These are phyloP conservation scores for Tetrao urogallus DNA, from an alignment of 2,113 vertebrate species.

Conservation along the genomic window DNA sequence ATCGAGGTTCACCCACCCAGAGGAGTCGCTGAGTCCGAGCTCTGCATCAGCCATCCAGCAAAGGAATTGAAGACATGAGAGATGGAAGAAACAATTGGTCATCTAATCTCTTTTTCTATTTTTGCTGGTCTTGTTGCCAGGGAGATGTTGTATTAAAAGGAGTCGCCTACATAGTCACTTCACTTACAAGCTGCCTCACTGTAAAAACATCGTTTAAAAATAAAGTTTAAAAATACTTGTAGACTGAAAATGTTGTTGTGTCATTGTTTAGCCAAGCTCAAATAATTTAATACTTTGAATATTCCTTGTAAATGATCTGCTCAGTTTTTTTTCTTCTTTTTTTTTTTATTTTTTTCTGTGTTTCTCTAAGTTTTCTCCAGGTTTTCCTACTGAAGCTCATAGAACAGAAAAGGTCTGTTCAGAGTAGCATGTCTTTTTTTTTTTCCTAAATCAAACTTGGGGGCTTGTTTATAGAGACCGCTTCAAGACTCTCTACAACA, in stretches of 20 bases:
- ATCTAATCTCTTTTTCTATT: conserved; percentile 60
- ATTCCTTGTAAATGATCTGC: background rate
- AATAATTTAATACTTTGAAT: conserved; percentile 40
- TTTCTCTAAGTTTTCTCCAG: conserved; percentile 1
- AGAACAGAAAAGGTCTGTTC: background rate
- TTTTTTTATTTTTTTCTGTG: background rate
- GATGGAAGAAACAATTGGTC: conserved; percentile 46
- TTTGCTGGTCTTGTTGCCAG: conserved; percentile 34
- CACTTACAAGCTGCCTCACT: background rate
- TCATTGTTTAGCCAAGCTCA: conserved; percentile 44
- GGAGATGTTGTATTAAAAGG: conserved; percentile 56
- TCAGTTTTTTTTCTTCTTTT: background rate
- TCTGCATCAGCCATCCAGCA: conserved; percentile 44
- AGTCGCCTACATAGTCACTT: conserved; percentile 21
- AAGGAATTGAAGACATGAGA: conserved; percentile 37
- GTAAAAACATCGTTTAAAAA: conserved; percentile 60
- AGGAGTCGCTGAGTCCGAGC: conserved; percentile 35
- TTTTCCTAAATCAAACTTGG: background rate
- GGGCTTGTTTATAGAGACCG: background rate
- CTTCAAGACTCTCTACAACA: background rate
- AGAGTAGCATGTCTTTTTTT: background rate
- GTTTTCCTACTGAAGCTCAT: background rate
- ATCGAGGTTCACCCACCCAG: conserved; percentile 27
- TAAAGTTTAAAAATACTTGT: conserved; percentile 55
- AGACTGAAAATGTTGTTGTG: conserved; percentile 30